phyloP scores from a whole-genome alignment of 2,797 vertebrate genomes.

The Enteromius fasciolatus region DNA sequence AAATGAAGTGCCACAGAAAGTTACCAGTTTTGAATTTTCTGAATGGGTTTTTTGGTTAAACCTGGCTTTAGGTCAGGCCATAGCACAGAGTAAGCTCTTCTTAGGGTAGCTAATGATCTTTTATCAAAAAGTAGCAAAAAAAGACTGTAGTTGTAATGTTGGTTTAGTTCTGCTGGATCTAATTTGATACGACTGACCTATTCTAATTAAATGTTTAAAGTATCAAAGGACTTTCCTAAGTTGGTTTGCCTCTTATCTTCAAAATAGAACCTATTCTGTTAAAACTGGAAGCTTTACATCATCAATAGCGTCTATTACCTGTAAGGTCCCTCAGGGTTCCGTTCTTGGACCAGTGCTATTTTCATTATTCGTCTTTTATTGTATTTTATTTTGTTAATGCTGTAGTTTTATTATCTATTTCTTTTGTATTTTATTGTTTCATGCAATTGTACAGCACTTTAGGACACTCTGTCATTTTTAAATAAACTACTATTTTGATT shows the following conservation, averaged over 20 bases:
- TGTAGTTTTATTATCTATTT: not conserved
- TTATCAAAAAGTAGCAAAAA: not conserved
- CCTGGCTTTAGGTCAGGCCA: conserved; percentile 1
- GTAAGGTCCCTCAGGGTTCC: not conserved
- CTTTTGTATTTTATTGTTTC: not conserved
- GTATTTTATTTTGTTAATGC: not conserved
- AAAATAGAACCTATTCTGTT: not conserved
- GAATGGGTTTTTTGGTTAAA: not conserved
- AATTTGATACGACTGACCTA: not conserved
- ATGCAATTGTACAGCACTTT: not conserved
- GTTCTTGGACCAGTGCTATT: not conserved
- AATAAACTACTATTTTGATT: not conserved
- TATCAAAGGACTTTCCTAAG: not conserved
- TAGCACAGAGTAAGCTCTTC: not conserved
- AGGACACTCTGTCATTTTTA: not conserved
- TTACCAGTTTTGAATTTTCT: not conserved
- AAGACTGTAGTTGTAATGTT: not conserved
- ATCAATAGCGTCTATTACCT: not conserved
- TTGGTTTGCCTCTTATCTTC: not conserved
- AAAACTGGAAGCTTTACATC: not conserved
- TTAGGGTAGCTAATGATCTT: not conserved
- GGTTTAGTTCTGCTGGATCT: not conserved
- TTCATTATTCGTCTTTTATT: not conserved
- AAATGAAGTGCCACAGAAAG: not conserved
- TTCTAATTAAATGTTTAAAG: not conserved